Evolutionary conservation across 1,140 invertebrate genomes (phyloP).

Genomic region (Drosophila nebulosa): DNA sequence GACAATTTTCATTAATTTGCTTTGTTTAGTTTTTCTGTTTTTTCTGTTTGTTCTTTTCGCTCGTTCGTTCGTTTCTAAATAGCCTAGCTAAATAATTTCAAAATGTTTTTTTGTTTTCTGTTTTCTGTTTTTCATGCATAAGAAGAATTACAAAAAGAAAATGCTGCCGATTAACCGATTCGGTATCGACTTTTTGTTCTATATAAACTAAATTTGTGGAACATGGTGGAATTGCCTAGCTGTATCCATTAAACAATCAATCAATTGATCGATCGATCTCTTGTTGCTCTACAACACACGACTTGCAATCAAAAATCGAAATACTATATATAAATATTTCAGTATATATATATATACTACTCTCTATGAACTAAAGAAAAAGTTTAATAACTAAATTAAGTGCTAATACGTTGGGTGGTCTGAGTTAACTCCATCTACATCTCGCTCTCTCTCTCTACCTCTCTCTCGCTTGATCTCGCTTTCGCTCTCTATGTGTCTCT

Average conservation of each 20-base stretch:
- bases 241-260: slow-evolving; percentile 55
- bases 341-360: slow-evolving; percentile 2
- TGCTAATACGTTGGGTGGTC: slow-evolving; percentile 74
- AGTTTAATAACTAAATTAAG: slow-evolving; percentile 53
- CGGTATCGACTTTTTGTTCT: slow-evolving; percentile 19
- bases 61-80: slow-evolving; percentile 24
- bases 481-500: background rate
- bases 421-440: slow-evolving; percentile 29
- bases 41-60: slow-evolving; percentile 11
- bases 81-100: slow-evolving; percentile 47
- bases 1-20: background rate
- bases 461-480: background rate
- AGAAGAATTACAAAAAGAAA: slow-evolving; percentile 5
- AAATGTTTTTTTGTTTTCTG: slow-evolving; percentile 25
- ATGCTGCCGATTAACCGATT: slow-evolving; percentile 41
- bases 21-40: slow-evolving; percentile 43
- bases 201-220: slow-evolving; percentile 64
- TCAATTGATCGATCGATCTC: slow-evolving; percentile 19
- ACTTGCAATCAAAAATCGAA: background rate
- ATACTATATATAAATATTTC: background rate
- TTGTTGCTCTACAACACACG: slow-evolving; percentile 35
- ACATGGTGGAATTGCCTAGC: slow-evolving; percentile 79
- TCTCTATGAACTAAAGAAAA: slow-evolving; percentile 13
- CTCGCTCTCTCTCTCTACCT: slow-evolving; percentile 7
- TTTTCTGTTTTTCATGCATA: too few relatives aligned